phyloP scores from a whole-genome alignment of 2,113 vertebrate species.

The Sceloporus tristichus region DNA sequence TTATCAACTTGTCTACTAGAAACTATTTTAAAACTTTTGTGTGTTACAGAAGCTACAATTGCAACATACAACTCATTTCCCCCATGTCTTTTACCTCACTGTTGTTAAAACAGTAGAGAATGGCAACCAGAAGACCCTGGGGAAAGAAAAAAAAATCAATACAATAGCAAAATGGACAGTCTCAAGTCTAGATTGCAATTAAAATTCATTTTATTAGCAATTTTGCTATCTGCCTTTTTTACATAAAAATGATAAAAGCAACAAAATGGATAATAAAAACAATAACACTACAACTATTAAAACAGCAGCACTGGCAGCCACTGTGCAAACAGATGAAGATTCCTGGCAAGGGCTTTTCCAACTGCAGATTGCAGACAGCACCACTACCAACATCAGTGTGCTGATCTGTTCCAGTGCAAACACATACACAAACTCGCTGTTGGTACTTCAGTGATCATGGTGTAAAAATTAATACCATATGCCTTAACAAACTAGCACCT shows the following conservation, averaged over 20 bases:
- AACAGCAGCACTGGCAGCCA: not conserved
- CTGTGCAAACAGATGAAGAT: not conserved
- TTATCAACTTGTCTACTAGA: not conserved
- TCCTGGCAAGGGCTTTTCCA: not conserved
- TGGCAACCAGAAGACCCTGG: conserved; percentile 88
- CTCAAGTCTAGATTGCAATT: conserved; percentile 1
- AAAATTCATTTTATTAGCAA: conserved; percentile 15
- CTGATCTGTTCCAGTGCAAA: not conserved
- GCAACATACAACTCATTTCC: conserved; percentile 32
- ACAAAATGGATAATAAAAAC: not conserved
- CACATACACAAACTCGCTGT: not conserved
- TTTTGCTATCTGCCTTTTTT: not conserved
- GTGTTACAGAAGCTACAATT: conserved; percentile 22
- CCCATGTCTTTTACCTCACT: conserved; percentile 83
- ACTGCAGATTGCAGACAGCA: not conserved
- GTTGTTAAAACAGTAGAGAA: conserved; percentile 91
- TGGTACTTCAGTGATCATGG: not conserved
- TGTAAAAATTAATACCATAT: not conserved
- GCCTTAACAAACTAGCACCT: not conserved
- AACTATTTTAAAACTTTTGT: not conserved
- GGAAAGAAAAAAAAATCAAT: conserved; percentile 21
- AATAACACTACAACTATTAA: not conserved
- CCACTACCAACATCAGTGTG: not conserved
- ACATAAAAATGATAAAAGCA: conserved; percentile 12
- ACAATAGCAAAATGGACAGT: conserved; percentile 52